phyloP scores from a whole-genome alignment of 2,888 invertebrate genomes.

The Hirtodrosophila alboralis region DNA sequence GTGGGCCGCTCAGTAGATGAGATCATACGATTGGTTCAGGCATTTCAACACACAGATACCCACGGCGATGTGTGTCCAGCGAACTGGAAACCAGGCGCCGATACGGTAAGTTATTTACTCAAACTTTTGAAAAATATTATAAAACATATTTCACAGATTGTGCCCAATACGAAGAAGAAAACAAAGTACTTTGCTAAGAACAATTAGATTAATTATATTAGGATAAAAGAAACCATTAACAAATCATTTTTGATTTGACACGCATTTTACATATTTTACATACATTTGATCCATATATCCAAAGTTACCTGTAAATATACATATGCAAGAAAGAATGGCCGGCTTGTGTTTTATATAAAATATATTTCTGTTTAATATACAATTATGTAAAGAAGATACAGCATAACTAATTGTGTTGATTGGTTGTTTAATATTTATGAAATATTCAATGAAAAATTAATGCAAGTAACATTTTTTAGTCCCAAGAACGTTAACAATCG shows the following conservation, averaged over 20 bases:
- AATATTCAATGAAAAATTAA: slow-evolving; percentile 17
- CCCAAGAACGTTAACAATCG: slow-evolving; percentile 41
- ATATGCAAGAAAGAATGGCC: slow-evolving; percentile 2
- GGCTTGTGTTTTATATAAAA: slow-evolving; percentile 56
- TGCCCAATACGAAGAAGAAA: slow-evolving; percentile 92
- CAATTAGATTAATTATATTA: slow-evolving; percentile 78
- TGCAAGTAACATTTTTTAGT: slow-evolving; percentile 40
- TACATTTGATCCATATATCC: too few species aligned
- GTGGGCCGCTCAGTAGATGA: slow-evolving; percentile 97
- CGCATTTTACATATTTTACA: too few species aligned
- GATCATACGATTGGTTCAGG: slow-evolving; percentile 95
- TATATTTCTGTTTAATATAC: slow-evolving; percentile 59
- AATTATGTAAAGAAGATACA: slow-evolving; percentile 39
- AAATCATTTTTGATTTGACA: too few species aligned
- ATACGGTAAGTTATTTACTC: slow-evolving; percentile 87
- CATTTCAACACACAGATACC: slow-evolving; percentile 96
- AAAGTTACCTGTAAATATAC: slow-evolving; percentile 34
- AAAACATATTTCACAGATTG: slow-evolving; percentile 87
- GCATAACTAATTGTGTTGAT: slow-evolving; percentile 31
- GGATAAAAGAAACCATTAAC: slow-evolving; percentile 1
- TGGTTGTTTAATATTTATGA: slow-evolving; percentile 22
- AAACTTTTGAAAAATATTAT: neutral
- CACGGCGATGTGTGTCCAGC: slow-evolving; percentile 98
- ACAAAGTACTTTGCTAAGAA: slow-evolving; percentile 91
- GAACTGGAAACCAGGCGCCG: slow-evolving; percentile 97